A percentile compares a stretch with the other conserved stretches of the same genome.
phyloP scores from a whole-genome alignment of 1,140 invertebrate species.

The Acyrthosiphon pisum region DNA sequence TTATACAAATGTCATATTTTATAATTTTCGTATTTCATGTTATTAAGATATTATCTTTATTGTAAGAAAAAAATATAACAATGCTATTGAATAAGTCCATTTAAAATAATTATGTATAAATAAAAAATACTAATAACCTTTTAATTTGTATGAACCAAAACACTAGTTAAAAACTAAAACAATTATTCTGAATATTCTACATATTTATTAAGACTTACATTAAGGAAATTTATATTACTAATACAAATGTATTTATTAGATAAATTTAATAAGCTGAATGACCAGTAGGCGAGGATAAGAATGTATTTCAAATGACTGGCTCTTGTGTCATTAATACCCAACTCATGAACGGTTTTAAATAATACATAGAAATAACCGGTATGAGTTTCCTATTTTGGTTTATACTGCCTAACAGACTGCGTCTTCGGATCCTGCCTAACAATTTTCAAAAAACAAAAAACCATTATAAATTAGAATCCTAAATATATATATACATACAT shows the following conservation, averaged over 20 bases:
- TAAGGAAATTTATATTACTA: constrained; percentile 50
- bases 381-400: constrained; percentile 56
- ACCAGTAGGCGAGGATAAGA: constrained; percentile 54
- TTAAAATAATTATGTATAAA: constrained; percentile 4
- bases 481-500: constrained; percentile 1
- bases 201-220: constrained; percentile 10
- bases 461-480: constrained; percentile 50
- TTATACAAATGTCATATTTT: constrained; percentile 41
- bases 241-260: constrained; percentile 57
- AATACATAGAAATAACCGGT: constrained; percentile 56
- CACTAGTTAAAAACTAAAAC: constrained; percentile 13
- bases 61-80: neutral
- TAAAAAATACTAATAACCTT: constrained; percentile 33
- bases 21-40: no score
- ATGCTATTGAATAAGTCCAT: neutral
- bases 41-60: neutral
- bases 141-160: constrained; percentile 8
- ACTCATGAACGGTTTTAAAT: constrained; percentile 45
- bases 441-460: constrained; percentile 56
- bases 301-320: constrained; percentile 56
- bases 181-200: constrained; percentile 15
- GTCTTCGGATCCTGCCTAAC: constrained; percentile 55
- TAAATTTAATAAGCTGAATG: constrained; percentile 51
- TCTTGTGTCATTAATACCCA: constrained; percentile 54
- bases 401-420: constrained; percentile 56